Evolutionary conservation across 2,797 vertebrate species (phyloP).

Genomic region (Parambassis ranga): DNA sequence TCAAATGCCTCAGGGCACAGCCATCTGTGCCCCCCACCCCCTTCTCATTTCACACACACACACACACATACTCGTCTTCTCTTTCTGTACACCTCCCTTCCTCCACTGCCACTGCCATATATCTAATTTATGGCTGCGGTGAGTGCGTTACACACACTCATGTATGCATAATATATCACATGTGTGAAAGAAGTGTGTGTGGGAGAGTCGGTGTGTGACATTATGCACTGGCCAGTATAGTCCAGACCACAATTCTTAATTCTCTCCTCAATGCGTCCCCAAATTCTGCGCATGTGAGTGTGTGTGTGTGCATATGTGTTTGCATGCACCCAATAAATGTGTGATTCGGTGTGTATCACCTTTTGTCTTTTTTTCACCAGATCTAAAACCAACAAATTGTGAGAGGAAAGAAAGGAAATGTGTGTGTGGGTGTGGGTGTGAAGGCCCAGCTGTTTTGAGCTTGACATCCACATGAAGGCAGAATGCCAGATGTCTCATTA

Average conservation of each 20-base stretch:
- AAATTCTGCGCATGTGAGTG: neutral
- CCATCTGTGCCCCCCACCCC: slow-evolving; percentile 72
- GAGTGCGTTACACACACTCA: slow-evolving; percentile 68
- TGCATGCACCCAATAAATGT: neutral
- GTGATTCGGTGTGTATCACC: neutral
- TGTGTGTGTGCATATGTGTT: neutral
- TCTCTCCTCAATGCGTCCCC: neutral
- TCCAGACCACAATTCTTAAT: slow-evolving; percentile 21
- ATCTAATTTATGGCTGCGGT: slow-evolving; percentile 74
- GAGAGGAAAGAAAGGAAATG: neutral
- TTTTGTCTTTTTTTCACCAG: slow-evolving; percentile 3
- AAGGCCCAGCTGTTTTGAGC: slow-evolving; percentile 73
- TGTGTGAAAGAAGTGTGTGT: slow-evolving; percentile 56
- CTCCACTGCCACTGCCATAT: slow-evolving; percentile 53
- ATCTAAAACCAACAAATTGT: slow-evolving; percentile 26
- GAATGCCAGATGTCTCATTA: slow-evolving; percentile 81
- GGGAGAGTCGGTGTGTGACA: slow-evolving; percentile 19
- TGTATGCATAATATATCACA: slow-evolving; percentile 77
- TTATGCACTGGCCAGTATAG: neutral
- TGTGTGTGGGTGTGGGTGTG: slow-evolving; percentile 28
- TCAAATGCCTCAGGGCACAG: slow-evolving; percentile 68
- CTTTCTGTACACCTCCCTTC: slow-evolving; percentile 17
- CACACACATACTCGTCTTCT: slow-evolving; percentile 27
- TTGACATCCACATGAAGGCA: slow-evolving; percentile 74
- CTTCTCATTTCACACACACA: slow-evolving; percentile 34